Conservation (phyloP, 1,140 invertebrate genomes). For the Macrobrachium nipponense region DNA sequence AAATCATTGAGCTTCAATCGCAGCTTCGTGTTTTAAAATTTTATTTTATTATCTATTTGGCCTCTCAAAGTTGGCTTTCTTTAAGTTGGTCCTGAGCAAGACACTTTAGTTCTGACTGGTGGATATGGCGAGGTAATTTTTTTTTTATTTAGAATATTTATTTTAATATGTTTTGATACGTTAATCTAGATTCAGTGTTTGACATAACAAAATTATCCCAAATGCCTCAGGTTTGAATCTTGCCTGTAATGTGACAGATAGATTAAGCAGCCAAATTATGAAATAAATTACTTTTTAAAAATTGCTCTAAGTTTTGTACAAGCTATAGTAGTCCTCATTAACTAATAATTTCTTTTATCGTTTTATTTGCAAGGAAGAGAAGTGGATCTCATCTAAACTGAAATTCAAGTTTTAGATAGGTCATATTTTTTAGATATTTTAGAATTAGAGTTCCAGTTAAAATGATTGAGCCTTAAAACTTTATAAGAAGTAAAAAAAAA, state of each 20-base stretch:
- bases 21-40: slow-evolving; percentile 36
- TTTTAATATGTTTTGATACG: too few species aligned
- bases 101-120: slow-evolving; percentile 28
- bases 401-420: slow-evolving; percentile 38
- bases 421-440: slow-evolving; percentile 53
- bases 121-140: background rate
- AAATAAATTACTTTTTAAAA: too few species aligned
- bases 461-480: slow-evolving; percentile 46
- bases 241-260: slow-evolving; percentile 9
- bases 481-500: background rate
- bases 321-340: too few species aligned
- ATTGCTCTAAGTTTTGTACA: too few species aligned
- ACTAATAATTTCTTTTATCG: too few species aligned
- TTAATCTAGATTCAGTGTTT: too few species aligned
- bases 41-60: slow-evolving; percentile 23
- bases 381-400: slow-evolving; percentile 44
- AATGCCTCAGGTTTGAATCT: slow-evolving; percentile 32
- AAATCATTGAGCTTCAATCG: slow-evolving; percentile 41
- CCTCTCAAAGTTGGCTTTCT: slow-evolving; percentile 5
- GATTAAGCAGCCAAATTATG: slow-evolving; percentile 20
- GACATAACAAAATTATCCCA: background rate
- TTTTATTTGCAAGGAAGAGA: slow-evolving; percentile 10
- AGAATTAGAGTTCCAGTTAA: slow-evolving; percentile 43
- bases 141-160: too few species aligned
- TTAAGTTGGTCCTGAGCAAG: slow-evolving; percentile 56